Evolutionary conservation across 2,888 invertebrate genomes (phyloP), one percentile per base, ranked within the genome.

Genomic region (Stenodera caucasica): DNA sequence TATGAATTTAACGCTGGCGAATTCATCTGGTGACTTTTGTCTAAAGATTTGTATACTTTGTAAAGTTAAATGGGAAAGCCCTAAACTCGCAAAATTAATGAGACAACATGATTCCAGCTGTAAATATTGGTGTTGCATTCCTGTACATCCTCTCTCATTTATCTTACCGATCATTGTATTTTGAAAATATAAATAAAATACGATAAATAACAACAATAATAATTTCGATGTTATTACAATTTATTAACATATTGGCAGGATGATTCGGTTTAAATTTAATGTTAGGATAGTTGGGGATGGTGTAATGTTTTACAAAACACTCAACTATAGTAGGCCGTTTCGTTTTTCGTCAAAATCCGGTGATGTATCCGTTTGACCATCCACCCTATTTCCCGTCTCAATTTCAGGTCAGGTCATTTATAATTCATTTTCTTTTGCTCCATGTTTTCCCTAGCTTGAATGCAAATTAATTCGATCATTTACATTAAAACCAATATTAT

Each of bases 401-500:
- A 40, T 57, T 57, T 57, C 49, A 53, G 57, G 29, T 30, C 51
- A 49, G 57, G 57, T 49, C 53, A 61, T 61, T 57, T 61, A 61
- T 61, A 54, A 61, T 61, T 61, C 61, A 61, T 61, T 55, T 61
- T 61, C 57, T 57, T 61, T 57, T 61, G 50, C 57, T 54, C 52
- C 37, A 40, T 40, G 37, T 18, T 45, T 9, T 12, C n/a, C 15
- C 18, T 21, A 45, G 21, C 45, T 18, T 45, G 45, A 21, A 45
- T 45, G 15, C 21, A 7, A 45, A 45, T 45, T 45, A 45, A 45
- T 45, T 45, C 21, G 6, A 40, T 40, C 40, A 11, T 40, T 21
- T 21, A 1, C 11, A 45, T 11, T 21, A 21, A 4, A 12, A 21
- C 21, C 12, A 45, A 11, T 45, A 12, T 12, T 45, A 8, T 4